Conservation (phyloP, 2,888 invertebrate species). For the Tipula lateralis region DNA sequence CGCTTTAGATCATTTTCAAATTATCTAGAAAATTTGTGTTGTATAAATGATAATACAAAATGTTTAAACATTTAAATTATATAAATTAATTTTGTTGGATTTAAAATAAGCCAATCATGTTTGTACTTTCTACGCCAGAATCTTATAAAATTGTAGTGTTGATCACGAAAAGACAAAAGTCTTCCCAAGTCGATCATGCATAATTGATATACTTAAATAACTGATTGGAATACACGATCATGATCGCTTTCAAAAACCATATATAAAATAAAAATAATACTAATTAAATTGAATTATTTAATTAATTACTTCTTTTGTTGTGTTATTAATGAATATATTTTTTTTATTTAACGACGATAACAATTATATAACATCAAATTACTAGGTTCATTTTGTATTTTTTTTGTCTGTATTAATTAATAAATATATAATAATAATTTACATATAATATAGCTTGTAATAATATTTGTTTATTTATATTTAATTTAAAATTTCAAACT, state of each 20-base stretch:
- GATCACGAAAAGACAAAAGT: too few species aligned
- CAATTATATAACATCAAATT: conserved; percentile 24
- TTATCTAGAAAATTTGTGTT: too few species aligned
- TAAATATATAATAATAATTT: neutral
- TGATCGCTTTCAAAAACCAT: too few species aligned
- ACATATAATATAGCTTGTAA: neutral
- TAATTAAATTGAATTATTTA: neutral
- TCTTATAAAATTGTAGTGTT: too few species aligned
- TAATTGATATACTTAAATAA: too few species aligned
- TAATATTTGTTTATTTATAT: neutral
- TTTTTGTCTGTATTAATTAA: neutral
- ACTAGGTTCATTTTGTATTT: neutral
- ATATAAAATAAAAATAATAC: neutral
- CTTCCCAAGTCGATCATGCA: too few species aligned
- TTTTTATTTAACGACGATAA: conserved; percentile 1
- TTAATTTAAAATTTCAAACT: neutral
- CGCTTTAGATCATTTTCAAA: neutral
- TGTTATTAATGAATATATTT: neutral
- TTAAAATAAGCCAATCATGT: too few species aligned
- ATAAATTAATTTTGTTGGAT: too few species aligned
- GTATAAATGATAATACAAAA: too few species aligned
- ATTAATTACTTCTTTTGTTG: neutral
- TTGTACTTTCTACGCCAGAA: too few species aligned
- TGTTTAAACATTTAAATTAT: too few species aligned
- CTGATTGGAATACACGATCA: too few species aligned